Evolutionary conservation across 2,797 vertebrate species (phyloP), one percentile per base, ranked within the genome.

Genomic region (Rhodeus uyekii): DNA sequence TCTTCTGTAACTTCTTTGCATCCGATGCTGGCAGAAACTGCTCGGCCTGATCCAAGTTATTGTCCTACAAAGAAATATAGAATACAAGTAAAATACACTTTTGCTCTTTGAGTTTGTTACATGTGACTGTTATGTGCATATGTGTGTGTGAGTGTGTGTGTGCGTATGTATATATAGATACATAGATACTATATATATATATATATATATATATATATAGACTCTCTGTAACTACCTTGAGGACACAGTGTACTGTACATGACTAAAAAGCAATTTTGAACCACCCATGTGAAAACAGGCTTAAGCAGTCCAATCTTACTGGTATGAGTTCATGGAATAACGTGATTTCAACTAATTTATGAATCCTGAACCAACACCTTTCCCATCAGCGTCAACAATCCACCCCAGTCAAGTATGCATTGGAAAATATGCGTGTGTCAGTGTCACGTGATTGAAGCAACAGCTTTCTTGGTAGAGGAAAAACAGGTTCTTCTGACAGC

Each of bases 11-110:
- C 53, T 91, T 92, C 84, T 90, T 90, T 82, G 85, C 2, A 64
- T 96, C 93, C 36, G 95, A 85, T 13, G 90, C 90, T 0, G 95
- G 95, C 29, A 98, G 90, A 88, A 97, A 97, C 86, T 94, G 92
- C 75, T 93, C 83, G 0, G 88, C 87, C 14, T 80, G 1, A 7
- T 90, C 92, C 80, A 50, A 77, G 8, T 87, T 86, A 0, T 7
- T 3, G 1, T 84, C 86, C 93, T 93, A 84, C 13, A 71, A 55
- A 42, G 5, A 42, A 64, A 74, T 19, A 6, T 16, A 19, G 38
- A 71, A 39, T 44, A 71, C n/a, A 58, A 16, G 34, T 65, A 65
- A 67, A 36, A 60, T 58, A 39, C n/a, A 9, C n/a, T 39, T 16
- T 19, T 76, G 16, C 39, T 24, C 42, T 46, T 34, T 39, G 8